phyloP scores from a whole-genome alignment of 1,140 invertebrate species.

The Dinoponera quadriceps region DNA sequence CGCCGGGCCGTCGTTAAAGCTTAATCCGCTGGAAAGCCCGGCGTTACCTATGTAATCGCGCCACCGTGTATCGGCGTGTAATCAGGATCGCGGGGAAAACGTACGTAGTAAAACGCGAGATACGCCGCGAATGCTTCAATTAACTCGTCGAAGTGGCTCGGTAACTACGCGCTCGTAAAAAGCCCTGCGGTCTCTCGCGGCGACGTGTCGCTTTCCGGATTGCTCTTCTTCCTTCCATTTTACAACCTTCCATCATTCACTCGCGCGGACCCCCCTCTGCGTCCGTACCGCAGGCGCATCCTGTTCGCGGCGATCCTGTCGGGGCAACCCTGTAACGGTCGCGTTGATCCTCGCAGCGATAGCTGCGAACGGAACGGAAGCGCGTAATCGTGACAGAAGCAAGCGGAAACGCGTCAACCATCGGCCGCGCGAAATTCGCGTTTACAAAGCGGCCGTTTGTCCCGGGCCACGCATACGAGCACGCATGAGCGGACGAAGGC shows the following conservation, averaged over 20 bases:
- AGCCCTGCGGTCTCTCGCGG: not conserved
- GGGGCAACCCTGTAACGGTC: not conserved
- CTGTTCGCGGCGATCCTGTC: conserved; percentile 18
- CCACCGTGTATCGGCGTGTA: not conserved
- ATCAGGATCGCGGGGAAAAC: conserved; percentile 3
- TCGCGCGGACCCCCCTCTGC: not conserved
- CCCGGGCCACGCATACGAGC: conserved; percentile 63
- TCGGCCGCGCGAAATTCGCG: conserved; percentile 67
- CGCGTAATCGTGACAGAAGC: conserved; percentile 66
- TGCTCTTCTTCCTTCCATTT: conserved; percentile 41
- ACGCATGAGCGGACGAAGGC: conserved; percentile 71
- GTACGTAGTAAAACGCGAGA: conserved; percentile 20
- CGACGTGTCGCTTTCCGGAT: not conserved
- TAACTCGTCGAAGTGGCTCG: conserved; percentile 45
- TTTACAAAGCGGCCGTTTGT: conserved; percentile 79
- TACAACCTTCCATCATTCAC: conserved; percentile 25
- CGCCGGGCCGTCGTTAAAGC: not conserved
- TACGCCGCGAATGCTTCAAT: conserved; percentile 36
- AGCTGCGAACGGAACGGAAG: conserved; percentile 55
- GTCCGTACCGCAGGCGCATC: not conserved
- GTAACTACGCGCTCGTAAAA: conserved; percentile 47
- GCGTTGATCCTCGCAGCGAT: conserved; percentile 48
- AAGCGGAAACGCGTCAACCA: conserved; percentile 70
- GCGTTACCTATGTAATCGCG: not conserved
- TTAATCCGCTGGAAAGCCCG: not conserved